Conservation (phyloP, 2,113 vertebrate species). For the Odontophorus gujanensis region DNA sequence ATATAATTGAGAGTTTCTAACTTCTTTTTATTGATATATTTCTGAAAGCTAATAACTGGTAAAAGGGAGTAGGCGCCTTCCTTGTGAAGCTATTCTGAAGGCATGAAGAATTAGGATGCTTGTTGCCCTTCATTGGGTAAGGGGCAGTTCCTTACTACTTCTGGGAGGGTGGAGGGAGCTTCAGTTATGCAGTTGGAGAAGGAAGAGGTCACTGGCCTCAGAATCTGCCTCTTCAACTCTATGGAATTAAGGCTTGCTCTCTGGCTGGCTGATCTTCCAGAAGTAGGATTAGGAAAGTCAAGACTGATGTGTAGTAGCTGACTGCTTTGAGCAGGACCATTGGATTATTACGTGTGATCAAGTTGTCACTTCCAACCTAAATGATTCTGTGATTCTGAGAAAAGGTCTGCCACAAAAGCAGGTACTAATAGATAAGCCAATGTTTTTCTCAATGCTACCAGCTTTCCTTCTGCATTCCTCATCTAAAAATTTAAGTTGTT, state of each 20-base stretch:
- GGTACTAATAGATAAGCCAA: neutral
- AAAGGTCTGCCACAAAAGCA: neutral
- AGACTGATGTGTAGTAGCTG: neutral
- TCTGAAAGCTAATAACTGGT: neutral
- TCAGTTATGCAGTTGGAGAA: neutral
- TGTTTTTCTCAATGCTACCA: neutral
- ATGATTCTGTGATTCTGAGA: neutral
- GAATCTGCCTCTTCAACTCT: neutral
- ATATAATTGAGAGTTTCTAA: neutral
- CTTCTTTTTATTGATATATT: neutral
- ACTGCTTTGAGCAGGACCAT: neutral
- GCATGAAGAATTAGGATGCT: neutral
- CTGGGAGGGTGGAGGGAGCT: neutral
- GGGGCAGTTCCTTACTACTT: neutral
- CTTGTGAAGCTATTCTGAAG: neutral
- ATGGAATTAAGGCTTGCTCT: neutral
- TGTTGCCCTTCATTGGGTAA: rapidly evolving
- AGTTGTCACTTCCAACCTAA: neutral
- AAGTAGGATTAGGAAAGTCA: neutral
- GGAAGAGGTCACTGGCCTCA: too few species aligned
- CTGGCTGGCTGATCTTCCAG: neutral
- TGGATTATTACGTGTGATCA: neutral
- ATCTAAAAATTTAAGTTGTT: neutral
- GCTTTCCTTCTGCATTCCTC: neutral
- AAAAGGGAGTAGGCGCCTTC: neutral